These are phyloP conservation scores for Caenorhabditis briggsae DNA, from an alignment of 1,140 invertebrate species.

Conservation along the genomic window DNA sequence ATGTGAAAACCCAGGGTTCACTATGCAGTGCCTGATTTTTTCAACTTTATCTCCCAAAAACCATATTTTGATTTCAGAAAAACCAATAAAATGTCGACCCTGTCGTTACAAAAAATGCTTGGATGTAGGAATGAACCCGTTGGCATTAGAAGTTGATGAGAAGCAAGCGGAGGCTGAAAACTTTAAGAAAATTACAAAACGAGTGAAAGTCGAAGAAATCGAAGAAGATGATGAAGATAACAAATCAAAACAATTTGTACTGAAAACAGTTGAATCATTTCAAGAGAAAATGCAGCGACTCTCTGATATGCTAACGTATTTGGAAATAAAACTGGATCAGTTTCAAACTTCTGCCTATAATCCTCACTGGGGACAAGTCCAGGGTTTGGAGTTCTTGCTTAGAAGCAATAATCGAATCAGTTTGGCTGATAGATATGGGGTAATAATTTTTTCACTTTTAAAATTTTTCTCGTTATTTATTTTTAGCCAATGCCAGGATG, in stretches of 20 bases:
- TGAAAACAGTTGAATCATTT: neutral
- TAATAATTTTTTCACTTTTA: neutral
- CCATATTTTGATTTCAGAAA: conserved; percentile 2
- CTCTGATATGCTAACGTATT: conserved; percentile 20
- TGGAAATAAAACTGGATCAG: neutral
- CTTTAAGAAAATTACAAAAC: conserved; percentile 18
- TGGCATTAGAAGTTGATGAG: neutral
- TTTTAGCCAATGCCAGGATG: conserved; percentile 39
- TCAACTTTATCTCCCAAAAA: too few species aligned
- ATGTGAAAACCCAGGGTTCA: too few species aligned
- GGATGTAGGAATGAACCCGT: conserved; percentile 20
- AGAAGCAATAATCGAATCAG: neutral
- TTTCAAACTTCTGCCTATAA: conserved; percentile 16
- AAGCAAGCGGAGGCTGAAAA: neutral
- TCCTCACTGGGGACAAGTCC: neutral
- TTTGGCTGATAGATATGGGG: conserved; percentile 23
- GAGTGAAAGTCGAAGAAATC: neutral
- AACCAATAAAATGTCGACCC: conserved; percentile 12
- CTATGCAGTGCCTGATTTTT: too few species aligned
- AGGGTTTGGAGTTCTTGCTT: neutral
- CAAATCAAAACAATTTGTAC: neutral
- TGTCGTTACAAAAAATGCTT: conserved; percentile 24
- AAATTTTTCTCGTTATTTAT: neutral
- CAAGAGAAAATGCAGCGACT: neutral
- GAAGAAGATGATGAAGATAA: neutral